Conservation (phyloP, 2,888 invertebrate species). For the Apoda limacodes region DNA sequence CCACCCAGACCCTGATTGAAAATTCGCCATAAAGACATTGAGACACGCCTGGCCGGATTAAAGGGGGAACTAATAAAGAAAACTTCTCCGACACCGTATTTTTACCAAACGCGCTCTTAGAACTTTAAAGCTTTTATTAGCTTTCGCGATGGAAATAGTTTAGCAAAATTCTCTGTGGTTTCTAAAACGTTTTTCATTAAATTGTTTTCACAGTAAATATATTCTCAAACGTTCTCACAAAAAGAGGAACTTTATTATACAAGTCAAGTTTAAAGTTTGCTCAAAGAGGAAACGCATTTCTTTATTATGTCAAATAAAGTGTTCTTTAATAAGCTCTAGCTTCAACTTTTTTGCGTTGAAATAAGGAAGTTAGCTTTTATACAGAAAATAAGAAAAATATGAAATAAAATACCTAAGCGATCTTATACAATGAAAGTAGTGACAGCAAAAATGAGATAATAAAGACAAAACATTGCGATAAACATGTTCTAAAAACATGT, state of each 20-base stretch:
- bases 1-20: slow-evolving; percentile 66
- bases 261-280: too few relatives aligned
- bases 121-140: slow-evolving; percentile 59
- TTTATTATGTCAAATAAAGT: too few relatives aligned
- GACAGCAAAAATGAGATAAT: slow-evolving; percentile 45
- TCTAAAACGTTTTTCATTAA: too few relatives aligned
- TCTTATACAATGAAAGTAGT: slow-evolving; percentile 35
- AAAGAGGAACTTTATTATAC: too few relatives aligned
- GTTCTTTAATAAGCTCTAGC: too few relatives aligned
- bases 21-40: slow-evolving; percentile 69
- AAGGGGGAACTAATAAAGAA: slow-evolving; percentile 69
- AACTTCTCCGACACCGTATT: slow-evolving; percentile 69
- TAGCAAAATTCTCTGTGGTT: slow-evolving; percentile 40
- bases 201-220: too few relatives aligned
- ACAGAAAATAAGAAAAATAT: slow-evolving; percentile 37
- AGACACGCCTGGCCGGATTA: slow-evolving; percentile 65
- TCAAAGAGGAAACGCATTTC: too few relatives aligned
- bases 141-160: slow-evolving; percentile 48
- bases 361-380: slow-evolving; percentile 15
- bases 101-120: slow-evolving; percentile 61
- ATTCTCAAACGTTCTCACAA: too few relatives aligned
- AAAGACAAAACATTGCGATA: slow-evolving; percentile 55
- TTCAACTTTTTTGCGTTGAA: slow-evolving; percentile 19
- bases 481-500: slow-evolving; percentile 52
- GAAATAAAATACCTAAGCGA: slow-evolving; percentile 30